Conservation (phyloP, 2,888 invertebrate species). For the Pyralis farinalis region DNA sequence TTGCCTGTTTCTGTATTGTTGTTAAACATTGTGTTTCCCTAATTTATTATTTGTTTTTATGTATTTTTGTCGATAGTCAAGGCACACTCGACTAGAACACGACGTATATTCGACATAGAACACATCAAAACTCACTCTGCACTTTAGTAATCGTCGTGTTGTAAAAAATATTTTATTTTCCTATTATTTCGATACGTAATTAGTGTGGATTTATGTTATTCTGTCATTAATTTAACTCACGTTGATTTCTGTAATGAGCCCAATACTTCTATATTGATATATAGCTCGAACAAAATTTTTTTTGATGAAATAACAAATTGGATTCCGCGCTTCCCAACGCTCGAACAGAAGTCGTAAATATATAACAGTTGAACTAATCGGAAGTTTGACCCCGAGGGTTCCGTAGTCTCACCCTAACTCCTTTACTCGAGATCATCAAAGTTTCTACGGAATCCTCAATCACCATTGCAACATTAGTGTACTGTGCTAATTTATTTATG, state of each 20-base stretch:
- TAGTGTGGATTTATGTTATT: conserved; percentile 76
- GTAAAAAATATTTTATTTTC: conserved; percentile 73
- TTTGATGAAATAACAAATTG: conserved; percentile 26
- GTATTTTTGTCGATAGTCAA: conserved; percentile 23
- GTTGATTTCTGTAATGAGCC: conserved; percentile 70
- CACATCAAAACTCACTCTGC: conserved; percentile 64
- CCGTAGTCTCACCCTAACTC: conserved; percentile 53
- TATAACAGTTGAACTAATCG: conserved; percentile 40
- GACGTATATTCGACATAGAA: conserved; percentile 64
- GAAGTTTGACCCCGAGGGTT: conserved; percentile 51
- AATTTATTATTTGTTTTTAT: conserved; percentile 18
- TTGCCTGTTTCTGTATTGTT: conserved; percentile 20
- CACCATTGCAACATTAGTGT: conserved; percentile 73
- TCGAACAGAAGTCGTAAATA: conserved; percentile 54
- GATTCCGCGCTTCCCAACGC: conserved; percentile 43
- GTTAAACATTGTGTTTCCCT: conserved; percentile 19
- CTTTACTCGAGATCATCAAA: conserved; percentile 24
- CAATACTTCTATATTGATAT: conserved; percentile 38
- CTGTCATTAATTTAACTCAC: conserved; percentile 55
- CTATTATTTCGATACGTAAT: conserved; percentile 75
- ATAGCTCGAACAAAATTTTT: conserved; percentile 23
- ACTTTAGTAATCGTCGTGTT: conserved; percentile 79
- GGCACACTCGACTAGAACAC: conserved; percentile 36
- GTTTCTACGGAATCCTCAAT: conserved; percentile 68
- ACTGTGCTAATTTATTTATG: conserved; percentile 75